These are phyloP conservation scores for Brachyrhaphis roseni DNA, from an alignment of 2,797 vertebrate genomes.

Conservation along the genomic window DNA sequence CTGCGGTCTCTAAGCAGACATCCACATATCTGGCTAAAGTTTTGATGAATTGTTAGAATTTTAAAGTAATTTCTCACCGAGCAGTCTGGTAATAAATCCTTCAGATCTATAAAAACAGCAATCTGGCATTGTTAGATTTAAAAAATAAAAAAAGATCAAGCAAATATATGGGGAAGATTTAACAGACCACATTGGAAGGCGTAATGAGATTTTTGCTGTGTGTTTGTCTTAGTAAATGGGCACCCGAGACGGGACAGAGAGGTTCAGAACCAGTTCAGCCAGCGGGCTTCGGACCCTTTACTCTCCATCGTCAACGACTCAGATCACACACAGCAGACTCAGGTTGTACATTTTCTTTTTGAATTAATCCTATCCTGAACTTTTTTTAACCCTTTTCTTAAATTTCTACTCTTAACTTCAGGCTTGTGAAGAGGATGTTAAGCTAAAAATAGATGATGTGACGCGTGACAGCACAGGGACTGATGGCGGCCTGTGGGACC, in stretches of 20 bases:
- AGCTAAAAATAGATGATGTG: constrained; percentile 64
- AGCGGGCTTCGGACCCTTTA: constrained; percentile 11
- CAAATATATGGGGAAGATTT: constrained; percentile 5
- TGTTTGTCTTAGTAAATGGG: constrained; percentile 48
- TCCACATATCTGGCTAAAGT: not conserved
- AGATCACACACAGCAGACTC: constrained; percentile 8
- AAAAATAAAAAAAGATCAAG: not conserved
- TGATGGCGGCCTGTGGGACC: constrained; percentile 63
- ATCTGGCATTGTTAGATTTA: not conserved
- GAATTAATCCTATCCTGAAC: not conserved
- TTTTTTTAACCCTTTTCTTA: not conserved
- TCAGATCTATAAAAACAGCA: constrained; percentile 14
- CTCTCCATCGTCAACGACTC: constrained; percentile 34
- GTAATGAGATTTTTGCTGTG: constrained; percentile 3
- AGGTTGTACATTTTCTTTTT: constrained; percentile 41
- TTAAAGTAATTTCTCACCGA: not conserved
- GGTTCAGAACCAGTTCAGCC: constrained; percentile 24
- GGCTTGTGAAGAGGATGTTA: constrained; percentile 73
- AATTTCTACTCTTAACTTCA: constrained; percentile 35
- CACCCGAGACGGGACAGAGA: constrained; percentile 13
- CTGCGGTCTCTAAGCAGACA: not conserved
- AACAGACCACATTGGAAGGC: constrained; percentile 3
- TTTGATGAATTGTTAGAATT: not conserved
- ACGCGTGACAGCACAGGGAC: constrained; percentile 70
- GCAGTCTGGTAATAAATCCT: constrained; percentile 21